These are phyloP conservation scores for Lacerta agilis DNA, from an alignment of 2,797 vertebrate species.

Conservation along the genomic window DNA sequence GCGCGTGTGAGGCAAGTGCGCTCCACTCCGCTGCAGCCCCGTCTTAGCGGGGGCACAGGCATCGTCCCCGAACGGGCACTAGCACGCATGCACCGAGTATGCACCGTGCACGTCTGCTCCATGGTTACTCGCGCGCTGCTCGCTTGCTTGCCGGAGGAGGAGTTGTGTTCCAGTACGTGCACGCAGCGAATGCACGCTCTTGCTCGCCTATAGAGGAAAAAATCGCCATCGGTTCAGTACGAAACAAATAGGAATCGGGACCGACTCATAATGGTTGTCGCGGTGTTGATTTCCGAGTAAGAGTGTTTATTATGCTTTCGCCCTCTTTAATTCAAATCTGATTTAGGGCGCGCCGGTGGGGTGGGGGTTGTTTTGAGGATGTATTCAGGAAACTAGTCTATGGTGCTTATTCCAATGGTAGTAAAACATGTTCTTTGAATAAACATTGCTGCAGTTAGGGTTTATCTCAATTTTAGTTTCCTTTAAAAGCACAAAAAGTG, in stretches of 20 bases:
- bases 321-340: background rate
- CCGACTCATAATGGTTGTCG: background rate
- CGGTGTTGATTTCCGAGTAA: background rate
- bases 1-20: background rate
- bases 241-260: background rate
- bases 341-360: background rate
- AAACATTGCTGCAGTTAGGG: background rate
- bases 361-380: no score
- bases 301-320: background rate
- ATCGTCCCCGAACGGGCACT: conserved; percentile 3
- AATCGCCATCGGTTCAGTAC: background rate
- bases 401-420: background rate
- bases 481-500: background rate
- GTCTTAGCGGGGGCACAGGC: conserved; percentile 6
- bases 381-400: background rate
- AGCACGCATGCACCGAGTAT: conserved; percentile 30
- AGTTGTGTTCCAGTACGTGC: conserved; percentile 6
- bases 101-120: background rate
- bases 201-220: background rate
- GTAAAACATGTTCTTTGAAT: background rate
- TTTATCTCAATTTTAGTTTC: background rate
- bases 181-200: background rate
- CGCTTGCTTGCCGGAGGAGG: background rate
- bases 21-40: background rate
- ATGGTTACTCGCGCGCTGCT: conserved; percentile 20